Base-by-base conservation (phyloP, 2,888 invertebrate species). In the Steinernema hermaphroditum region DNA sequence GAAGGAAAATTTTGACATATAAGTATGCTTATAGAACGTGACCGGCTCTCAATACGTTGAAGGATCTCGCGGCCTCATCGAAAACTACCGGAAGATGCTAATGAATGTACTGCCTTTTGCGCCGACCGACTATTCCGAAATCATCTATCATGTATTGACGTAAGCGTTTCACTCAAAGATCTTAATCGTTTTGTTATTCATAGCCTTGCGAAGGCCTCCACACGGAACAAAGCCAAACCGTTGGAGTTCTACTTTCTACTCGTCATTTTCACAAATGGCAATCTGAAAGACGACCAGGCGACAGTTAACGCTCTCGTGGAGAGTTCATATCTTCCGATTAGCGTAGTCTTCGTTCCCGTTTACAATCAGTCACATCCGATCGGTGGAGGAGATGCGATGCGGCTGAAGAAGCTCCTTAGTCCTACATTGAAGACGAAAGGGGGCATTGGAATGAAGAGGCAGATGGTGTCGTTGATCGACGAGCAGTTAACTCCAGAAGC, bases 71-170 rank as follows among this genome's bases (percentile, higher is more conserved):
- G 89, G 90, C 29, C 87, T 90, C 1, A 76, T 90, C 57, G 87
- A 88, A n/a, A 87, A 89, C 1, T 90, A 90, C 83, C 87, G 89
- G 43, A 85, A 84, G 62, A 89, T 89, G 69, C 86, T 90, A 27
- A 84, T 88, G 73, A 87, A 88, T 73, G 88, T 90, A 0, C 77
- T 78, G 79, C 87, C 90, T 19, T 90, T 88, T 80, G 90, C 90
- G 0, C 91, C 91, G 2, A 91, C 91, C 6, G 90, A 90, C 82
- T 90, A 90, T 83, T 88, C 90, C n/a, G 90, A 90, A 4, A 88
- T 89, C 41, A 89, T 91, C 69, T 89, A 89, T 78, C 90, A 90
- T 83, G 87, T 89, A 22, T 86, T 87, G 34, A 88, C 85, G 88
- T 88, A 78, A 79, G 82, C 19, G 72, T 19, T 78, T 32, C 32